These are phyloP conservation scores for Hydra vulgaris DNA, from an alignment of 30 jellyfish, hydroid and myxozoan species.

Conservation along the genomic window DNA sequence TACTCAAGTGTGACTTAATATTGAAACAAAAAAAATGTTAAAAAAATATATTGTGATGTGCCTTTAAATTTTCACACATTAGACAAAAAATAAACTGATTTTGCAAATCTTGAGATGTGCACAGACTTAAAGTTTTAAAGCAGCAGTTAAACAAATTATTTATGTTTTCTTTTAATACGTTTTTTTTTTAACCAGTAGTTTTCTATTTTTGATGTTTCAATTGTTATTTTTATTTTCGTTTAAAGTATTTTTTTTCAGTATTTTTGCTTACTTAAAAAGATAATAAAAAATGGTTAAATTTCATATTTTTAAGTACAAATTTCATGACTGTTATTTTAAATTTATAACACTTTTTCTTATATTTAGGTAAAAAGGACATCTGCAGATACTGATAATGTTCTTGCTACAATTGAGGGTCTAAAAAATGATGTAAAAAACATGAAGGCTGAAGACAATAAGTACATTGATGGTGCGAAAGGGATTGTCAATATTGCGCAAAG, in stretches of 20 bases:
- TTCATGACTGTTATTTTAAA: not conserved
- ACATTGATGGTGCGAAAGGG: slow-evolving; percentile 8
- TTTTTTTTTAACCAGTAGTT: not conserved
- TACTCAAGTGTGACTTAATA: not conserved
- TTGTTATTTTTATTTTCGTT: not conserved
- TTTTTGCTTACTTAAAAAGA: not conserved
- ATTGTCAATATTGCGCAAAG: slow-evolving; percentile 3
- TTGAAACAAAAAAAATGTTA: not conserved
- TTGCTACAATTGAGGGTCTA: not conserved
- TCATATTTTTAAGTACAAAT: not conserved
- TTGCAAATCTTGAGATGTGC: not conserved
- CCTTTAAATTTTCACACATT: not conserved
- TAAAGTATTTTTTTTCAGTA: not conserved
- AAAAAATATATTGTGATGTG: not conserved
- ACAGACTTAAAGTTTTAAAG: not conserved
- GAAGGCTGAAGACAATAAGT: not conserved
- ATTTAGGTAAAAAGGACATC: not conserved
- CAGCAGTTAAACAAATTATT: not conserved
- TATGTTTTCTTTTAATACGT: not conserved
- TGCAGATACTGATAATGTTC: not conserved
- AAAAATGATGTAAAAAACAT: not conserved
- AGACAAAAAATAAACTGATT: not conserved
- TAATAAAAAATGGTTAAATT: too few relatives aligned
- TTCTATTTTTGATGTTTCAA: not conserved
- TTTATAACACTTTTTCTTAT: not conserved